These are phyloP conservation scores for Tipula helvola DNA, from an alignment of 2,888 invertebrate species.

Conservation along the genomic window DNA sequence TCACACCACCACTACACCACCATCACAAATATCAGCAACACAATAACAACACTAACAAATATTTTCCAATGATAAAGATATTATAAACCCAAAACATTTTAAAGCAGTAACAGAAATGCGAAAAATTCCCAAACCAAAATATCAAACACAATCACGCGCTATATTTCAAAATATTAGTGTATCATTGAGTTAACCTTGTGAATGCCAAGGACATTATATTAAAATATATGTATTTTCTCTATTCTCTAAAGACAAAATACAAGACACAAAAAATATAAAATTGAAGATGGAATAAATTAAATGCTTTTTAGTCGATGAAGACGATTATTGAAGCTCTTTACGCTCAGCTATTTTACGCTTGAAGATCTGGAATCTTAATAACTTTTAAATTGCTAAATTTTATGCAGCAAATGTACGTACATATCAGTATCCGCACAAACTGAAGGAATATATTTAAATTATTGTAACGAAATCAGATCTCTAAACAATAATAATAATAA, in stretches of 20 bases:
- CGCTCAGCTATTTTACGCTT: too few species aligned
- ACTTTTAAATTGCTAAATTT: neutral
- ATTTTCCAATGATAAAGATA: neutral
- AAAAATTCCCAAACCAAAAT: neutral
- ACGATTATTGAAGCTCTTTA: too few species aligned
- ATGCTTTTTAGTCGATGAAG: neutral
- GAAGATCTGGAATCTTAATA: neutral
- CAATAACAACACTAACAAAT: neutral
- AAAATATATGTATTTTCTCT: neutral
- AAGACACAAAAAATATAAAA: neutral
- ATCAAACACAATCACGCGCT: constrained; percentile 5
- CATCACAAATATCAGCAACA: too few species aligned
- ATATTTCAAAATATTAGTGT: neutral
- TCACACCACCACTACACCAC: neutral
- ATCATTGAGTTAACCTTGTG: constrained; percentile 15
- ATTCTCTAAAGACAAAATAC: neutral
- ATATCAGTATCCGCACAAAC: neutral
- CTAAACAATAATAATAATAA: neutral
- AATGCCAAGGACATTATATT: constrained; percentile 15
- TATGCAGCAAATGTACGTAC: neutral
- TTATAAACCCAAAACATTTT: neutral
- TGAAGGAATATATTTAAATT: neutral
- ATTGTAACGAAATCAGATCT: neutral
- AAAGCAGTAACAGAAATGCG: neutral
- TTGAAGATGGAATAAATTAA: neutral